Conservation (phyloP, 2,888 invertebrate genomes). For the Perizoma affinitatum region DNA sequence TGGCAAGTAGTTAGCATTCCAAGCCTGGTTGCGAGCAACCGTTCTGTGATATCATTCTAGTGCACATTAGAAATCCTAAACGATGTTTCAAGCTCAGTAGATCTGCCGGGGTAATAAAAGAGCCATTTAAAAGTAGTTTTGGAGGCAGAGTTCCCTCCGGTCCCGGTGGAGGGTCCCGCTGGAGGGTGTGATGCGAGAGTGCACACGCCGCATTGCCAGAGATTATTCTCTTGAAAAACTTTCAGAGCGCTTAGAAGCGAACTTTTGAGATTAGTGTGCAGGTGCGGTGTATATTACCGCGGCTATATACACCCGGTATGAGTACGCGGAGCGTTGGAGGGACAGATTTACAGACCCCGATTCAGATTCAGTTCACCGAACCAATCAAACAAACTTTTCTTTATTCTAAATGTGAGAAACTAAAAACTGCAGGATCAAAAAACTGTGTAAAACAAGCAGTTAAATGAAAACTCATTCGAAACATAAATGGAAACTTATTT, state of each 20-base stretch:
- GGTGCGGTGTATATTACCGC: conserved; percentile 11
- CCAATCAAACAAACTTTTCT: too few species aligned
- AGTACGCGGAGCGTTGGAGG: not conserved
- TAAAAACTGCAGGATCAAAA: not conserved
- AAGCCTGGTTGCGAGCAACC: too few species aligned
- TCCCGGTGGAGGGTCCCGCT: conserved; percentile 13
- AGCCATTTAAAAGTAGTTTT: conserved; percentile 12
- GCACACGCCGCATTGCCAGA: conserved; percentile 5
- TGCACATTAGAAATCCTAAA: too few species aligned
- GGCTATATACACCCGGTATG: conserved; percentile 3
- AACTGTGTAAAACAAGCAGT: conserved; percentile 1
- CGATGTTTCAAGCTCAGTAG: too few species aligned
- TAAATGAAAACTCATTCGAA: conserved; percentile 4
- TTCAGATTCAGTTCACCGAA: too few species aligned
- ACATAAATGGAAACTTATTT: not conserved
- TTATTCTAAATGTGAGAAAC: too few species aligned
- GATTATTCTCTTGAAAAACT: conserved; percentile 23
- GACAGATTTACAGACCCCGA: too few species aligned
- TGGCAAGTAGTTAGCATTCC: too few species aligned
- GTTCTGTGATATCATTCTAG: too few species aligned
- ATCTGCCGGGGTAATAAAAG: too few species aligned
- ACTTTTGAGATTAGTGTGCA: conserved; percentile 20
- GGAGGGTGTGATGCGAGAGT: conserved; percentile 16
- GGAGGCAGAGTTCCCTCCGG: not conserved
- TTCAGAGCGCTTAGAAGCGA: conserved; percentile 12